phyloP scores from a whole-genome alignment of 1,140 invertebrate species.

The Polypedilum vanderplanki region DNA sequence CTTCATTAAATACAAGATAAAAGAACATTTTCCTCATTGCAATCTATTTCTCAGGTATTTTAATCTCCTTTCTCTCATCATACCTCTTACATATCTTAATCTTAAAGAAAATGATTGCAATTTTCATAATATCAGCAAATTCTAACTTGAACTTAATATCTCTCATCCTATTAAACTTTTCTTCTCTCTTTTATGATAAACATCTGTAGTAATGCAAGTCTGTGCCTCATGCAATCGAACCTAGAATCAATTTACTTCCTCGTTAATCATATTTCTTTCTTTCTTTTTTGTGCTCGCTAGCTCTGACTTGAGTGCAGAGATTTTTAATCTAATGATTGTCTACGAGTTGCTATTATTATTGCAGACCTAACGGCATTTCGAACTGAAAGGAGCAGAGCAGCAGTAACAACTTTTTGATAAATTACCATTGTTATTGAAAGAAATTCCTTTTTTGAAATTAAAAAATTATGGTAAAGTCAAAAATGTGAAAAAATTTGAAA shows the following conservation, averaged over 20 bases:
- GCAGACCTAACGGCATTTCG: neutral
- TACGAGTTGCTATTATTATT: neutral
- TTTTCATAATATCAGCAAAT: neutral
- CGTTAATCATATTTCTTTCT: slow-evolving; percentile 10
- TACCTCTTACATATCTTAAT: too few species aligned
- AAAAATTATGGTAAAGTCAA: too few species aligned
- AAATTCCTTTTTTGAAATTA: neutral
- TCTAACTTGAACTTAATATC: slow-evolving; percentile 1
- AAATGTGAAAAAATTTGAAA: too few species aligned
- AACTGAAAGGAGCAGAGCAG: neutral
- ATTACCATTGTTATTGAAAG: neutral
- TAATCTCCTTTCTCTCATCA: too few species aligned
- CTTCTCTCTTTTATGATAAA: neutral
- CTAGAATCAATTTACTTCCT: slow-evolving; percentile 18
- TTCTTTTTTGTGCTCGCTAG: neutral
- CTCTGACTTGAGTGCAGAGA: neutral
- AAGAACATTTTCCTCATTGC: too few species aligned
- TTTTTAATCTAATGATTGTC: slow-evolving; percentile 12
- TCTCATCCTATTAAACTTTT: neutral
- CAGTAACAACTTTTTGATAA: neutral
- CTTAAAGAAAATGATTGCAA: too few species aligned
- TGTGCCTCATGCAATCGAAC: neutral
- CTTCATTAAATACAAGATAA: too few species aligned
- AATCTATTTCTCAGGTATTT: too few species aligned
- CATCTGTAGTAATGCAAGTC: neutral